Evolutionary conservation across 2,113 vertebrate species (phyloP).

Genomic region (Callorhinus ursinus): DNA sequence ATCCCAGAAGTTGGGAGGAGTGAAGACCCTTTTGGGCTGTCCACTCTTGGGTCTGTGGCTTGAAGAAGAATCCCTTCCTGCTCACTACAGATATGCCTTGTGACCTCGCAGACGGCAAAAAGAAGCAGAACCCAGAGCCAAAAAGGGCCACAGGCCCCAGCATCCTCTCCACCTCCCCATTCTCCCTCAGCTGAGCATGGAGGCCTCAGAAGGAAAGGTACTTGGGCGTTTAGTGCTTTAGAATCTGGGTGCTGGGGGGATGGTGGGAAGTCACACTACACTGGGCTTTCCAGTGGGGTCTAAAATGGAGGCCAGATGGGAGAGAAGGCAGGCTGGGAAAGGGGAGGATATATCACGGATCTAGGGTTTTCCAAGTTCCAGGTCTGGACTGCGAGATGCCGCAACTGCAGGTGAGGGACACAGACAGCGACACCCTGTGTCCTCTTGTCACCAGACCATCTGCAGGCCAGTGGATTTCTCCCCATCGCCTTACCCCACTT

Average conservation of each 20-base stretch:
- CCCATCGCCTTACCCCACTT: not conserved
- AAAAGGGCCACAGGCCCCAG: not conserved
- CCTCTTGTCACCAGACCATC: not conserved
- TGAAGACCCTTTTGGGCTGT: not conserved
- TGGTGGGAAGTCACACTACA: not conserved
- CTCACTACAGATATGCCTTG: not conserved
- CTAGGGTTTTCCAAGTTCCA: not conserved
- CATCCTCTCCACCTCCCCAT: not conserved
- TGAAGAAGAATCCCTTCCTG: slow-evolving; percentile 42
- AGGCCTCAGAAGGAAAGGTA: slow-evolving; percentile 68
- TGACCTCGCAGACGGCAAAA: not conserved
- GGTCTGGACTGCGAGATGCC: not conserved
- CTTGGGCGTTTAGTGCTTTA: not conserved
- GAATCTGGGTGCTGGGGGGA: not conserved
- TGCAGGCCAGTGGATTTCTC: not conserved
- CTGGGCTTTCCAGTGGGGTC: not conserved
- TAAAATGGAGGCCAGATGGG: not conserved
- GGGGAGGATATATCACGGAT: not conserved
- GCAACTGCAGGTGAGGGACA: not conserved
- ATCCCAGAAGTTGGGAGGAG: slow-evolving; percentile 19
- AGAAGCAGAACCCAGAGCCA: not conserved
- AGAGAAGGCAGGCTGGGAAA: not conserved
- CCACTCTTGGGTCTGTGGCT: not conserved
- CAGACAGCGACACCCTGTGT: not conserved
- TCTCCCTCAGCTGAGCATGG: not conserved